Percentiles rank a stretch among this genome's conserved stretches.
These are phyloP conservation scores for Drosophila picticornis DNA, from an alignment of 2,888 invertebrate species.

Conservation along the genomic window DNA sequence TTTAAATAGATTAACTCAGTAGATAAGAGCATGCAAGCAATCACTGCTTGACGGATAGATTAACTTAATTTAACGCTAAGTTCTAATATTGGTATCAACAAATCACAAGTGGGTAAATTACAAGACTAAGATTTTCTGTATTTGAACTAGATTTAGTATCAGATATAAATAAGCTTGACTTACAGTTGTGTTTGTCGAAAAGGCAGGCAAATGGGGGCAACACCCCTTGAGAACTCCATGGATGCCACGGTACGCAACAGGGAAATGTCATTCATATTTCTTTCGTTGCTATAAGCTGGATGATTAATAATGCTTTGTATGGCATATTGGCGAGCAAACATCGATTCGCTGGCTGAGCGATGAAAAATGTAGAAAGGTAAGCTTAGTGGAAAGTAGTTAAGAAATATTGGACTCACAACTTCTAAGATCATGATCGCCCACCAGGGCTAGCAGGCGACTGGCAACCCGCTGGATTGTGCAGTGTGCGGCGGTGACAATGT, in stretches of 20 bases:
- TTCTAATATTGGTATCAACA: too few species aligned
- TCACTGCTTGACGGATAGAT: not conserved
- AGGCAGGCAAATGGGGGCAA: constrained; percentile 88
- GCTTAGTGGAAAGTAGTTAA: rapidly evolving
- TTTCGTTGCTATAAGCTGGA: constrained; percentile 57
- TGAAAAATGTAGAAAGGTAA: not conserved
- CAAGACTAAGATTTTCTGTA: not conserved
- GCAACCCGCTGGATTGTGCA: constrained; percentile 80
- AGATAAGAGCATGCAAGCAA: not conserved
- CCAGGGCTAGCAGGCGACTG: constrained; percentile 82
- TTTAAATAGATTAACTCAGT: not conserved
- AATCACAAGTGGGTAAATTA: not conserved
- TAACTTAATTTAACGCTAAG: not conserved
- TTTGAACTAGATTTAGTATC: not conserved
- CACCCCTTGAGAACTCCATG: constrained; percentile 86
- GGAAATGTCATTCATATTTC: constrained; percentile 86
- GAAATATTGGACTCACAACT: constrained; percentile 72
- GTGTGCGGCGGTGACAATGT: constrained; percentile 86
- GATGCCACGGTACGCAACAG: constrained; percentile 84
- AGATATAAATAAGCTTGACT: constrained; percentile 8
- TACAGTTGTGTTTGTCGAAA: constrained; percentile 83
- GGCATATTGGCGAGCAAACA: constrained; percentile 83
- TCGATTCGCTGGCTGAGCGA: constrained; percentile 64
- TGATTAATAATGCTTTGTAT: constrained; percentile 78
- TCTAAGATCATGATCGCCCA: constrained; percentile 86